Base-by-base conservation (phyloP, 2,797 vertebrate species). In the Gambusia yucatana region DNA sequence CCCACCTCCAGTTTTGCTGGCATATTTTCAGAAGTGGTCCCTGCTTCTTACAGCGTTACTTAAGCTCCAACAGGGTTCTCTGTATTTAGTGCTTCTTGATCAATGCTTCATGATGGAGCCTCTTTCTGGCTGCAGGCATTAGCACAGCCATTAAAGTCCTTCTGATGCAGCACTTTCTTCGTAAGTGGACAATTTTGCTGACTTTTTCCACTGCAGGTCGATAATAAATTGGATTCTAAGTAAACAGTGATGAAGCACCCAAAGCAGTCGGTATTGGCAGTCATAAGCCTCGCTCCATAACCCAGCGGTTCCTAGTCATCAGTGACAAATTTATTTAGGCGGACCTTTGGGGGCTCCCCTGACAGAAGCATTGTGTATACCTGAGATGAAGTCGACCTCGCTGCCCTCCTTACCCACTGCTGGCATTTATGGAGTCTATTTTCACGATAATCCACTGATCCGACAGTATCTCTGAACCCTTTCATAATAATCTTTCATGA, bases 171-270 rank as follows among this genome's bases (percentile, higher is more conserved):
- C 94, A 93, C 91, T 94, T 93, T 93, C 86, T 41, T 44, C 67
- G 71, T 82, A 88, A 87, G 87, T 90, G 87, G 83, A 87, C 87
- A 79, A 80, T 90, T 91, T 90, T 88, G 90, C 92, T 92, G 92
- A 93, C 88, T 90, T 90, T 75, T 86, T 79, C 77, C 55, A 20
- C 81, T 71, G 85, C 85, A 75, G 83, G 90, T 91, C 86, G 81
- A 92, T 91, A 87, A 93, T 87, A 74, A 91, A 95, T 94, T 89
- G 91, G 91, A 91, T 90, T 90, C 86, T 89, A 92, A 89, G 88
- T 92, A 95, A 94, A 93, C 92, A 92, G 86, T 92, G 91, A 94
- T 91, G 87, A 91, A 94, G 88, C 87, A 91, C 89, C 87, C 82
- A 81, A 80, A 89, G 87, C 85, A 85, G 84, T 78, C 74, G 10